phyloP scores from a whole-genome alignment of 1,140 invertebrate genomes.

The Linepithema humile region DNA sequence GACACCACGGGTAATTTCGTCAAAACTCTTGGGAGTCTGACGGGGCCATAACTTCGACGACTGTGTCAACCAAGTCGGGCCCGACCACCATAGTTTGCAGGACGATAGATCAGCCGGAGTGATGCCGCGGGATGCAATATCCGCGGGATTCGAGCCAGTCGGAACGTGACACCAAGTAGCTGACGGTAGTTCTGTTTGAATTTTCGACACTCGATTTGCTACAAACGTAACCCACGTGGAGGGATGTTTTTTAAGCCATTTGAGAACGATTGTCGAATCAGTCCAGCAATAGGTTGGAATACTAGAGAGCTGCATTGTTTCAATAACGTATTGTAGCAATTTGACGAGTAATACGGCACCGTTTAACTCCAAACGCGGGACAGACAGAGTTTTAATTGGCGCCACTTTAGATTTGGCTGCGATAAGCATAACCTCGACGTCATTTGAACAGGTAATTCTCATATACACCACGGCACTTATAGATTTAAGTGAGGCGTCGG shows the following conservation, averaged over 20 bases:
- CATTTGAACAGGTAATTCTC: not conserved
- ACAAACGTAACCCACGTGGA: not conserved
- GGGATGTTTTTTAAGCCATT: not conserved
- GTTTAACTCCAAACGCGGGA: constrained; percentile 46
- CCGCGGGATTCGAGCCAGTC: too few relatives aligned
- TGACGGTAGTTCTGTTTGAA: not conserved
- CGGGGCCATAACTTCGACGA: too few relatives aligned
- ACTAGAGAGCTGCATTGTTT: not conserved
- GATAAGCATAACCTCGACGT: not conserved
- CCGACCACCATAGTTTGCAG: too few relatives aligned
- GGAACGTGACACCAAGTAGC: too few relatives aligned
- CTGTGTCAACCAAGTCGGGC: too few relatives aligned
- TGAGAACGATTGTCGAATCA: not conserved
- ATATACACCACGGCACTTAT: constrained; percentile 64
- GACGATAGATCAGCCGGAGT: too few relatives aligned
- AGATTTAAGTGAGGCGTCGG: too few relatives aligned
- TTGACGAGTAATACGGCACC: constrained; percentile 55
- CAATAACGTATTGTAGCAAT: constrained; percentile 27
- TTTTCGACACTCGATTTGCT: not conserved
- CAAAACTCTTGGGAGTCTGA: too few relatives aligned
- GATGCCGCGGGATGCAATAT: too few relatives aligned
- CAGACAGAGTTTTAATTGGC: constrained; percentile 58
- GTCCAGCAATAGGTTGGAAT: constrained; percentile 1
- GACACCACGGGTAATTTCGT: too few relatives aligned
- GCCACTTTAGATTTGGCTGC: constrained; percentile 58